Base-by-base conservation (phyloP, 2,113 vertebrate genomes). In the Corvus hawaiiensis region DNA sequence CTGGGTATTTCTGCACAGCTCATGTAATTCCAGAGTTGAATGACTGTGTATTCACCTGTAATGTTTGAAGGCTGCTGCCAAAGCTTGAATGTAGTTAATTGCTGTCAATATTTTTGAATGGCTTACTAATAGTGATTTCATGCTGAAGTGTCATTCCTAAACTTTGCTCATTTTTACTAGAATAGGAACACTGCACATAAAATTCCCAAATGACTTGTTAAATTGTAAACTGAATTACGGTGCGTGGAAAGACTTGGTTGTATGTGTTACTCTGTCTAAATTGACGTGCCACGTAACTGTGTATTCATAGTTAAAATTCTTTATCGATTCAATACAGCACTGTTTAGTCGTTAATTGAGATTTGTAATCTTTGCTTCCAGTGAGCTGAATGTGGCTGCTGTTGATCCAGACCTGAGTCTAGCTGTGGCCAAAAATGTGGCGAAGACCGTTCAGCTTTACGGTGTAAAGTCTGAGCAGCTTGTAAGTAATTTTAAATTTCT, bases 381-480 rank as follows among this genome's bases (percentile, higher is more conserved):
- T 96, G 99, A 99, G 97, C 97, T 99, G 82, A 99, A 99, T 26
- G 98, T 99, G 68, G 99, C 99, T n/a, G 97, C 98, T 43, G 99
- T 99, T 77, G 99, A 99, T 97, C 96, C 98, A 75, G 97, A 98
- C 87, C 98, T 99, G 37, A 98, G 98, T 55, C 96, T 98, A 87
- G 99, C 99, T 48, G 99, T 99, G 61, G 98, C 99, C 75, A 99
- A 98, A 98, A 99, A 99, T 2, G 98, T 99, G 41, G 98, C 98
- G 59, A 99, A 99, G 98, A 99, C 99, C 21, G 97, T 99, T 91
- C 99, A 99, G 61, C 98, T 99, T 76, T 99, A 99, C 17, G 98
- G 98, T 74, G 99, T 99, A 58, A 99, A 99, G 97, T 99, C 99
- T 17, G 99, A 99, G 85, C 99, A 99, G 87, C 98, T 99, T 98